phyloP scores from a whole-genome alignment of 2,888 invertebrate species.

The Tachina fera region DNA sequence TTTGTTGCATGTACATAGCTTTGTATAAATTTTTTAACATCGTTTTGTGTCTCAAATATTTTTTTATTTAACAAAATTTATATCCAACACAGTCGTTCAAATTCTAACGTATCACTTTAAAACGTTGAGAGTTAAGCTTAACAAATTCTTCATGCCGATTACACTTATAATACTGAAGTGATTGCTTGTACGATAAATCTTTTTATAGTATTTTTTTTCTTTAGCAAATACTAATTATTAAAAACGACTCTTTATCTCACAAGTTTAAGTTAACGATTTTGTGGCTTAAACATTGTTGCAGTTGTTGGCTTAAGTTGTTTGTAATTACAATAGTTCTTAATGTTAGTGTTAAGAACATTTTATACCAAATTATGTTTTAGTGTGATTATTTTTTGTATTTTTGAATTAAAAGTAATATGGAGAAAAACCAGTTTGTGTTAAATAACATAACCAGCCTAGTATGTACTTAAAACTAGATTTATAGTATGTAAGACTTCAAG shows the following conservation, averaged over 20 bases:
- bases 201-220: slow-evolving; percentile 72
- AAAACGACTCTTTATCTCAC: slow-evolving; percentile 57
- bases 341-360: slow-evolving; percentile 52
- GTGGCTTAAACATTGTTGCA: slow-evolving; percentile 46
- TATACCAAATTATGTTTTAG: slow-evolving; percentile 47
- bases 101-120: slow-evolving; percentile 47
- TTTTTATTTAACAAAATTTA: slow-evolving; percentile 17
- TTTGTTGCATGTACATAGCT: slow-evolving; percentile 10
- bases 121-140: slow-evolving; percentile 47
- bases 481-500: slow-evolving; percentile 10
- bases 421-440: slow-evolving; percentile 22
- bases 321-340: slow-evolving; percentile 1
- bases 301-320: slow-evolving; percentile 30
- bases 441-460: background rate
- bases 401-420: background rate
- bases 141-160: slow-evolving; percentile 61
- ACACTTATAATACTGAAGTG: slow-evolving; percentile 71
- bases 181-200: slow-evolving; percentile 66
- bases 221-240: slow-evolving; percentile 52
- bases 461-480: slow-evolving; percentile 4
- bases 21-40: slow-evolving; percentile 28
- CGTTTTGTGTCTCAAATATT: slow-evolving; percentile 24
- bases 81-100: slow-evolving; percentile 35
- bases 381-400: slow-evolving; percentile 14
- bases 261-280: slow-evolving; percentile 34